phyloP scores from a whole-genome alignment of 2,797 vertebrate species.

The Gambusia yucatana region DNA sequence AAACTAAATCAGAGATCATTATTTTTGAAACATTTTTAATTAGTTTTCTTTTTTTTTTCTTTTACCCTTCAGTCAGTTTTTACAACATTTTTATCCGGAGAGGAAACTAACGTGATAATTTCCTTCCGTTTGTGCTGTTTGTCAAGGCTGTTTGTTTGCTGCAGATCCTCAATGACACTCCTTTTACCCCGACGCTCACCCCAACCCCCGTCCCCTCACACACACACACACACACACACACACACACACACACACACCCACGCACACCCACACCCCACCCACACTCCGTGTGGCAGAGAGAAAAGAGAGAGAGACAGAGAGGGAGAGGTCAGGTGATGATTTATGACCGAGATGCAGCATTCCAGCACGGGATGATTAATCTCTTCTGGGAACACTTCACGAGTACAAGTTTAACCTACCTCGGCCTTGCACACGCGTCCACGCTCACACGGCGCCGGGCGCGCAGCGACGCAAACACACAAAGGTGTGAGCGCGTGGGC shows the following conservation, averaged over 20 bases:
- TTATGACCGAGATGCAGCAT: constrained; percentile 84
- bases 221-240: no score
- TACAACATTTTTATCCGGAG: background rate
- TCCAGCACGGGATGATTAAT: constrained; percentile 85
- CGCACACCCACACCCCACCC: background rate
- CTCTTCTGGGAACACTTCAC: constrained; percentile 87
- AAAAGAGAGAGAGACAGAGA: constrained; percentile 47
- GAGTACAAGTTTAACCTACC: constrained; percentile 86
- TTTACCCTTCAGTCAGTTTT: constrained; percentile 1
- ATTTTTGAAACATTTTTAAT: background rate
- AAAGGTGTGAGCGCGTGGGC: background rate
- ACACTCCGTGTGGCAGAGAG: constrained; percentile 53
- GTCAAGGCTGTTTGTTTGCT: constrained; percentile 71
- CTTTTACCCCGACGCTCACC: constrained; percentile 58
- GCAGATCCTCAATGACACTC: constrained; percentile 65
- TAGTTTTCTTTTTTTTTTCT: background rate
- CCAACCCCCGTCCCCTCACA: no score
- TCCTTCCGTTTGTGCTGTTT: constrained; percentile 34
- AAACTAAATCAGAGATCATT: background rate
- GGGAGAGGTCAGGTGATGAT: constrained; percentile 82
- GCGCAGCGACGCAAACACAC: constrained; percentile 24
- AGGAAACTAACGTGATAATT: constrained; percentile 46
- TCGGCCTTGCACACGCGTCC: constrained; percentile 69
- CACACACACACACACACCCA: no score
- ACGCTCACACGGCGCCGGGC: constrained; percentile 10